Conservation (phyloP, 2,888 invertebrate genomes). For the Drosophila cognata region DNA sequence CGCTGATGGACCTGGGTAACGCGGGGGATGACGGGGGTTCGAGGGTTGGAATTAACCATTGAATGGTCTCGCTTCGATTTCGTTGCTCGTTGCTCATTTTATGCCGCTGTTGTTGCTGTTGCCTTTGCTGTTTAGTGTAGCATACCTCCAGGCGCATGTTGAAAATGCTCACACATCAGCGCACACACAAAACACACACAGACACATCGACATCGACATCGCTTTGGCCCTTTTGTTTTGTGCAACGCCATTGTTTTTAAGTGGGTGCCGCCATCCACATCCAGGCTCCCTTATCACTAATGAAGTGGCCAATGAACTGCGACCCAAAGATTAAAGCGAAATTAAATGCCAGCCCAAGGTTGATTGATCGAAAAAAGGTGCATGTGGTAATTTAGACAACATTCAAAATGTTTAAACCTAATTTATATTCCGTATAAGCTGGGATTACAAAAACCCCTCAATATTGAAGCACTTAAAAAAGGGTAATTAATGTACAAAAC, state of each 20-base stretch:
- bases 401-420: slow-evolving; percentile 6
- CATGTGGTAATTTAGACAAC: slow-evolving; percentile 45
- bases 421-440: slow-evolving; percentile 11
- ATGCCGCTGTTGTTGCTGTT: slow-evolving; percentile 10
- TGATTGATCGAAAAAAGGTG: slow-evolving; percentile 64
- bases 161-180: slow-evolving; percentile 44
- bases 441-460: not conserved
- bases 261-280: slow-evolving; percentile 68
- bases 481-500: slow-evolving; percentile 22
- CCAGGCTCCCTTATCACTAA: slow-evolving; percentile 72
- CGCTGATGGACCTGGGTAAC: not conserved
- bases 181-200: slow-evolving; percentile 16
- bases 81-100: slow-evolving; percentile 34
- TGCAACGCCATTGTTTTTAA: slow-evolving; percentile 73
- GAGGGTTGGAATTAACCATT: slow-evolving; percentile 22
- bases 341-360: slow-evolving; percentile 67
- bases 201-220: slow-evolving; percentile 10
- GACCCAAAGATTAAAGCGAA: slow-evolving; percentile 76
- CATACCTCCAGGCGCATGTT: slow-evolving; percentile 57
- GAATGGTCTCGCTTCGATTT: slow-evolving; percentile 62
- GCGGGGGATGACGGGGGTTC: not conserved
- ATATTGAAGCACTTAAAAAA: slow-evolving; percentile 1
- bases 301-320: slow-evolving; percentile 79
- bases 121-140: slow-evolving; percentile 52
- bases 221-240: slow-evolving; percentile 64